Percentiles rank a stretch among this genome's conserved stretches.
Evolutionary conservation across 1,140 invertebrate species (phyloP).

Genomic region (Dendrolimus kikuchii): DNA sequence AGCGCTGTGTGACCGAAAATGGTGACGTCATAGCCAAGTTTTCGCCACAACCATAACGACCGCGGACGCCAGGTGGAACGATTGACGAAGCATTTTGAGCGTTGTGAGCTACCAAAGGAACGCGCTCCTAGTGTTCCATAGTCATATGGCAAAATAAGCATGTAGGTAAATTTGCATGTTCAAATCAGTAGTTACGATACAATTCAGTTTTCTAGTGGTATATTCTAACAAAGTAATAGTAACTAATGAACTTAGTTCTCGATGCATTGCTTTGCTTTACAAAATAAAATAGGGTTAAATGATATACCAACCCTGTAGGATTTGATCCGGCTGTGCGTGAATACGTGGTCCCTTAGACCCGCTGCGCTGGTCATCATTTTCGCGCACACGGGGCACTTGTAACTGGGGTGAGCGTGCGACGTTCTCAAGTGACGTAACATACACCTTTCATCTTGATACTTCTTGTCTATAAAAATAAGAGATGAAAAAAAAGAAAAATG

Average conservation of each 20-base stretch:
- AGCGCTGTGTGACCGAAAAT: too few relatives aligned
- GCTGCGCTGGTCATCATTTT: constrained; percentile 39
- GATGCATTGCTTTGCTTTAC: background rate
- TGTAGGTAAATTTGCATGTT: too few relatives aligned
- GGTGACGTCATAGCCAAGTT: too few relatives aligned
- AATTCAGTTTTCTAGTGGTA: too few relatives aligned
- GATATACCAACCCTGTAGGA: constrained; percentile 38
- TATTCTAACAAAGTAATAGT: too few relatives aligned
- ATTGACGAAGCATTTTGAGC: too few relatives aligned
- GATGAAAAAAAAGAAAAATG: background rate
- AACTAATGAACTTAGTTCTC: background rate
- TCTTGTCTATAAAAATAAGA: constrained; percentile 35
- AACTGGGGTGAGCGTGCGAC: constrained; percentile 42
- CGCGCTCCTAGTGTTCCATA: too few relatives aligned
- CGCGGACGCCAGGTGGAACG: too few relatives aligned
- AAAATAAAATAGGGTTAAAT: background rate
- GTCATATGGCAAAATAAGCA: too few relatives aligned
- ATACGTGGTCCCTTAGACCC: constrained; percentile 48
- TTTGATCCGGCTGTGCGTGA: constrained; percentile 50
- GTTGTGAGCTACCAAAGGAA: too few relatives aligned
- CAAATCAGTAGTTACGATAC: too few relatives aligned
- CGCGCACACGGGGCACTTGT: constrained; percentile 50
- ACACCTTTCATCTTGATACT: constrained; percentile 56
- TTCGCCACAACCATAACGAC: too few relatives aligned
- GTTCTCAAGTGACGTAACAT: constrained; percentile 62